Percentiles rank a stretch among this genome's conserved stretches.
phyloP scores from a whole-genome alignment of 2,797 vertebrate species.

The Fringilla coelebs region DNA sequence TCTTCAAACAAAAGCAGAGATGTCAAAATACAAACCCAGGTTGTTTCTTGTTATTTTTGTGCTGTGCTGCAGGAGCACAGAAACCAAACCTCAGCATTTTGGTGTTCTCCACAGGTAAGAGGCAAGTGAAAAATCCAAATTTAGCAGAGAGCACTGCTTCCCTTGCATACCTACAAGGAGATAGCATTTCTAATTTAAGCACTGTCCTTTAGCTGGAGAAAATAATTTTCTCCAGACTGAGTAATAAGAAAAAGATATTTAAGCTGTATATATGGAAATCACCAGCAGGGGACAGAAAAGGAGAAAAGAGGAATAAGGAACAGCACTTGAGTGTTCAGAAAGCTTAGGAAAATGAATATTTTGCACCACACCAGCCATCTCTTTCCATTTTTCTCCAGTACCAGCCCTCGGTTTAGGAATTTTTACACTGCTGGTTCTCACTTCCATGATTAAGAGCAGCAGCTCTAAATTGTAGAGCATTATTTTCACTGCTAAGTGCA shows the following conservation, averaged over 20 bases:
- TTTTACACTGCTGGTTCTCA: not conserved
- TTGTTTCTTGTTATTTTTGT: not conserved
- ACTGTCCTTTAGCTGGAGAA: not conserved
- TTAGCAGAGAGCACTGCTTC: not conserved
- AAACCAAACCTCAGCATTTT: not conserved
- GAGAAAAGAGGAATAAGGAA: not conserved
- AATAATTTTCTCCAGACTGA: not conserved
- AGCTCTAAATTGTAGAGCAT: not conserved
- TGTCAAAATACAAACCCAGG: not conserved
- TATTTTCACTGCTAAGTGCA: not conserved
- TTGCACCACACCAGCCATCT: not conserved
- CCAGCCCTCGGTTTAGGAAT: not conserved
- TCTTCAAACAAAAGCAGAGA: not conserved
- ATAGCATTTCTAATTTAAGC: not conserved
- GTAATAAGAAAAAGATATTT: not conserved
- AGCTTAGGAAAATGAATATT: not conserved
- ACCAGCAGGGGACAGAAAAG: not conserved
- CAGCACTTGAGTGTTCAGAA: not conserved
- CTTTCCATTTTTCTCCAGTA: not conserved
- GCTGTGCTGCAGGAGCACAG: not conserved
- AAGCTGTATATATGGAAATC: not conserved
- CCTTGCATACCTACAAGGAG: not conserved
- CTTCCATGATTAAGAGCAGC: not conserved
- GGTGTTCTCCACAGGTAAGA: not conserved
- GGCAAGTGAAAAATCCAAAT: not conserved